Evolutionary conservation across 2,888 invertebrate species (phyloP).

Genomic region (Pseudococcus longispinus): DNA sequence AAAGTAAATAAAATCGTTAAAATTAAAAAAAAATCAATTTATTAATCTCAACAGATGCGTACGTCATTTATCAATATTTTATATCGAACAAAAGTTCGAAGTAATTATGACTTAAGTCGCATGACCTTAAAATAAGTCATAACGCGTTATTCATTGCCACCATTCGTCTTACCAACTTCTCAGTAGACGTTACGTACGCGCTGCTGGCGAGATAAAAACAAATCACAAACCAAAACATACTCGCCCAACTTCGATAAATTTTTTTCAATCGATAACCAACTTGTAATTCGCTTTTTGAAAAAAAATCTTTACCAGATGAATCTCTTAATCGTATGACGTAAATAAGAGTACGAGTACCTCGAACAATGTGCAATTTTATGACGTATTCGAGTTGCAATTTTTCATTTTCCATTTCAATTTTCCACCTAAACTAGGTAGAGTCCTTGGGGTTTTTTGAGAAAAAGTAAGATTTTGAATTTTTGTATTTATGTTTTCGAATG

Average conservation of each 20-base stretch:
- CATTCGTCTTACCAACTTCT: conserved; percentile 1
- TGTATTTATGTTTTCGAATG: background rate
- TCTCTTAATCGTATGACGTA: background rate
- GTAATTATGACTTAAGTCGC: conserved; percentile 40
- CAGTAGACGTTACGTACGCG: conserved; percentile 32
- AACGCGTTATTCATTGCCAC: conserved; percentile 34
- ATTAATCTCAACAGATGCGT: conserved; percentile 29
- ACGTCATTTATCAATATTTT: conserved; percentile 42
- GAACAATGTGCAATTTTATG: background rate
- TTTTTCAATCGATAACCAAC: background rate
- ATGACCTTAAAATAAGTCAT: conserved; percentile 43
- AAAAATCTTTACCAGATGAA: background rate
- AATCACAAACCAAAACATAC: background rate
- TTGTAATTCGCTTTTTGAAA: background rate
- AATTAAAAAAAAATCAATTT: conserved; percentile 33
- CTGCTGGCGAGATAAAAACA: background rate
- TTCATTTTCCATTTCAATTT: background rate
- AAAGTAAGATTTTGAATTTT: background rate
- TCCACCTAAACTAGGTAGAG: background rate
- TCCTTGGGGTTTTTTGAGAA: background rate
- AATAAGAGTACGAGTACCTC: too few species aligned
- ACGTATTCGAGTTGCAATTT: background rate
- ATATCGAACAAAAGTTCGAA: conserved; percentile 36
- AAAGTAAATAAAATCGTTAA: conserved; percentile 39
- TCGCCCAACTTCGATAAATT: background rate